Conservation (phyloP, 1,140 invertebrate species). For the Papilio polytes region DNA sequence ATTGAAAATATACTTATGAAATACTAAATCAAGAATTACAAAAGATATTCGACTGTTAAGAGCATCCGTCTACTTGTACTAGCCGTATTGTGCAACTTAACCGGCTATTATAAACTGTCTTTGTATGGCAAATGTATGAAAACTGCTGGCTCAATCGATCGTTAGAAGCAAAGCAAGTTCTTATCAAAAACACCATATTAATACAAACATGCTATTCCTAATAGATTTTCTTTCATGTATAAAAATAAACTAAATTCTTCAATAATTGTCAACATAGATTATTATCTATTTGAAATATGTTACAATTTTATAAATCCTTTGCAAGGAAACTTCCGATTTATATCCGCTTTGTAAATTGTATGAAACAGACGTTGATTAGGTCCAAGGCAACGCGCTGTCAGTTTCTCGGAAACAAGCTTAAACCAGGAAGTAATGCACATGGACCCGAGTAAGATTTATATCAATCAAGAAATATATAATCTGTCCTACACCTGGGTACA, state of each 20-base stretch:
- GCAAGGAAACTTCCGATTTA: slow-evolving; percentile 18
- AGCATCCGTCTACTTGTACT: no score
- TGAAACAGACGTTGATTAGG: slow-evolving; percentile 54
- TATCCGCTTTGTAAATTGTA: slow-evolving; percentile 8
- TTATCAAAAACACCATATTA: no score
- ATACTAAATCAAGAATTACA: background rate
- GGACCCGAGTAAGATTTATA: slow-evolving; percentile 63
- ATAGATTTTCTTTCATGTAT: background rate
- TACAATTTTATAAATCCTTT: background rate
- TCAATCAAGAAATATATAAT: slow-evolving; percentile 24
- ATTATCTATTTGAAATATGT: background rate
- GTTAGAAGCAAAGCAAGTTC: no score
- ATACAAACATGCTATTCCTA: background rate
- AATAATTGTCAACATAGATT: no score
- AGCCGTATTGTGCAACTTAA: no score
- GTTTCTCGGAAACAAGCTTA: slow-evolving; percentile 68
- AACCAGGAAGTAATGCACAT: slow-evolving; percentile 57
- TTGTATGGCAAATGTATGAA: no score
- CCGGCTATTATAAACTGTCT: no score
- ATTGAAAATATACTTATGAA: background rate
- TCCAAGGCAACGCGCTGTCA: slow-evolving; percentile 52
- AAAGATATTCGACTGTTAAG: no score
- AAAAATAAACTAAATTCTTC: no score
- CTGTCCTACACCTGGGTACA: background rate
- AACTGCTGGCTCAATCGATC: no score